phyloP scores from a whole-genome alignment of 2,888 invertebrate species.

The Phrixothrix hirtus region DNA sequence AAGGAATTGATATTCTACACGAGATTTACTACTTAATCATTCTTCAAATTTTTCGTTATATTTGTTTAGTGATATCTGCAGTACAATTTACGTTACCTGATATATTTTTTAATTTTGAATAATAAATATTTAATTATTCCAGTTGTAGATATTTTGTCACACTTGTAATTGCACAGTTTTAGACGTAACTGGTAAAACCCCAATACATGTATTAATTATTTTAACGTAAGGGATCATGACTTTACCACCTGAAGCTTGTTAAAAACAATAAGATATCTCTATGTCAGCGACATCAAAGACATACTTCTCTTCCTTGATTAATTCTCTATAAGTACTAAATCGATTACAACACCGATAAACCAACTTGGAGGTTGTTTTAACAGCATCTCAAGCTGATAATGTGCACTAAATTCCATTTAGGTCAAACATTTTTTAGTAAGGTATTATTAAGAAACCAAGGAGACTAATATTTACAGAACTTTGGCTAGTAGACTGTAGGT shows the following conservation, averaged over 20 bases:
- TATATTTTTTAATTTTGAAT: too few relatives aligned
- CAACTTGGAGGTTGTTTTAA: neutral
- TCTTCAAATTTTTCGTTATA: slow-evolving; percentile 7
- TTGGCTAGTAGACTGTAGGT: slow-evolving; percentile 14
- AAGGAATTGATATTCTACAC: slow-evolving; percentile 18
- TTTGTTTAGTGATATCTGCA: neutral
- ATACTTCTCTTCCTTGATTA: neutral
- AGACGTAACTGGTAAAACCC: too few relatives aligned
- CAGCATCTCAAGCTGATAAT: neutral
- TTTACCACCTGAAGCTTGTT: too few relatives aligned
- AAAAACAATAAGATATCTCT: too few relatives aligned
- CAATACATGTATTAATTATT: too few relatives aligned
- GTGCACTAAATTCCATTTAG: neutral
- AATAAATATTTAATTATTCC: too few relatives aligned
- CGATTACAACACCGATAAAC: neutral
- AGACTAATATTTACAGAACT: slow-evolving; percentile 7
- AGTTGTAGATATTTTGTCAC: too few relatives aligned
- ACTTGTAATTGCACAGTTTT: too few relatives aligned
- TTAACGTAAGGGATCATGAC: too few relatives aligned
- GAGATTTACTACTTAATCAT: slow-evolving; percentile 25
- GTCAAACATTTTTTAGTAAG: neutral
- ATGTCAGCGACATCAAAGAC: neutral
- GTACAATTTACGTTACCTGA: neutral
- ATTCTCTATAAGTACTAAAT: neutral
- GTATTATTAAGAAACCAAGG: neutral